Conservation (phyloP, 2,888 invertebrate genomes). For the Sisyra nigra region DNA sequence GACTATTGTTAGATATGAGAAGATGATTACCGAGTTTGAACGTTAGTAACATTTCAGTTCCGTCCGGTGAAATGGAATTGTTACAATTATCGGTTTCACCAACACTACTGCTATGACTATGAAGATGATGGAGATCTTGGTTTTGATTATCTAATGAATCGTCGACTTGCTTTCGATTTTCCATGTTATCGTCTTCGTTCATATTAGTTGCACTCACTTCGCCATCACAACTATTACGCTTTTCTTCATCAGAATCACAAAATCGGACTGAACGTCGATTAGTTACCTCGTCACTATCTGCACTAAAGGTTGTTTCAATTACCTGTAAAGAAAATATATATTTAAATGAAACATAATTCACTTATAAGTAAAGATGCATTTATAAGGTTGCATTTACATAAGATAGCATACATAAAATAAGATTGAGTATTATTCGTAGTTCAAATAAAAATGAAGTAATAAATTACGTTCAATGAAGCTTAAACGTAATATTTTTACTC, state of each 20-base stretch:
- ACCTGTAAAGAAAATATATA: too few relatives aligned
- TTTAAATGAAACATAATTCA: too few relatives aligned
- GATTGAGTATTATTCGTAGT: too few relatives aligned
- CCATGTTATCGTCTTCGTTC: constrained; percentile 11
- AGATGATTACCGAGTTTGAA: constrained; percentile 39
- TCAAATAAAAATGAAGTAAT: too few relatives aligned
- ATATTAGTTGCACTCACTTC: constrained; percentile 19
- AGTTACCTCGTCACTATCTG: constrained; percentile 26
- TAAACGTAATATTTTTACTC: too few relatives aligned
- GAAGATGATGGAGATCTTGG: constrained; percentile 13
- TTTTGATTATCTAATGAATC: constrained; percentile 21
- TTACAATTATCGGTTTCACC: constrained; percentile 11
- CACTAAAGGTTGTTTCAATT: constrained; percentile 6
- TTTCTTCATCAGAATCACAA: constrained; percentile 30
- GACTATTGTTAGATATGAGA: constrained; percentile 36
- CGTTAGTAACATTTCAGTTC: constrained; percentile 34
- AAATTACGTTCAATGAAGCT: too few relatives aligned
- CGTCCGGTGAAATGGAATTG: constrained; percentile 22
- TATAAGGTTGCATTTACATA: not conserved
- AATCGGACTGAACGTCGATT: constrained; percentile 49
- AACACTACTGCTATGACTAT: constrained; percentile 5
- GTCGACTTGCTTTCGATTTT: constrained; percentile 18
- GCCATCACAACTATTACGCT: constrained; percentile 26
- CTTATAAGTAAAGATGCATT: not conserved
- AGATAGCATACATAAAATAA: not conserved